phyloP scores from a whole-genome alignment of 2,113 vertebrate genomes.

The Colaptes auratus region DNA sequence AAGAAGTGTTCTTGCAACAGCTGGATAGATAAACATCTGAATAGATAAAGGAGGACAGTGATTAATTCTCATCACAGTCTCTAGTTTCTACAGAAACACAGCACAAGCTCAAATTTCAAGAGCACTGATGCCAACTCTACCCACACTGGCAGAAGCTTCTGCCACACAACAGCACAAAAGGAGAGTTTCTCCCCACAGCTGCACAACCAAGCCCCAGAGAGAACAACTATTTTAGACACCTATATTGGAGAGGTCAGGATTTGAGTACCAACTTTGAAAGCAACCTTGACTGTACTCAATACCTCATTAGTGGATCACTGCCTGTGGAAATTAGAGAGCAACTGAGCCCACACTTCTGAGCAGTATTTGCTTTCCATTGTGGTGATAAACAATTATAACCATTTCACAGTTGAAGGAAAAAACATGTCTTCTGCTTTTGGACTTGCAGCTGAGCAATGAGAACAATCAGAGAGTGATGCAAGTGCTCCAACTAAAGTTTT shows the following conservation, averaged over 20 bases:
- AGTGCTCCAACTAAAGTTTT: neutral
- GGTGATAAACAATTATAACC: neutral
- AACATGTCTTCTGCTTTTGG: neutral
- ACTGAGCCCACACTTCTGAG: neutral
- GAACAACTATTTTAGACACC: neutral
- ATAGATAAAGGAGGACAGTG: neutral
- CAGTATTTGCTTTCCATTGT: neutral
- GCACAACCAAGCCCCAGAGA: neutral
- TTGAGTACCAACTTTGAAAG: neutral
- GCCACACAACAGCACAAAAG: neutral
- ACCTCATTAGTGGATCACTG: neutral
- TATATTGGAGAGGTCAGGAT: neutral
- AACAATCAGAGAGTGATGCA: neutral
- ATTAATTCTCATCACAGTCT: neutral
- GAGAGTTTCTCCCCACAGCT: neutral
- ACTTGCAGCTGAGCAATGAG: neutral
- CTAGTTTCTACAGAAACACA: neutral
- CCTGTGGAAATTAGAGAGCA: neutral
- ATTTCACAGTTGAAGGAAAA: neutral
- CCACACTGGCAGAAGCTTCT: neutral
- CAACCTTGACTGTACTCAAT: neutral
- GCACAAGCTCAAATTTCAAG: neutral
- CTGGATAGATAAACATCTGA: slow-evolving; percentile 15
- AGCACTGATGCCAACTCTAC: neutral
- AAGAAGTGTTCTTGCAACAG: neutral